Evolutionary conservation across 2,888 invertebrate genomes (phyloP), one percentile per base, ranked within the genome.

Genomic region (Agrilus mali): DNA sequence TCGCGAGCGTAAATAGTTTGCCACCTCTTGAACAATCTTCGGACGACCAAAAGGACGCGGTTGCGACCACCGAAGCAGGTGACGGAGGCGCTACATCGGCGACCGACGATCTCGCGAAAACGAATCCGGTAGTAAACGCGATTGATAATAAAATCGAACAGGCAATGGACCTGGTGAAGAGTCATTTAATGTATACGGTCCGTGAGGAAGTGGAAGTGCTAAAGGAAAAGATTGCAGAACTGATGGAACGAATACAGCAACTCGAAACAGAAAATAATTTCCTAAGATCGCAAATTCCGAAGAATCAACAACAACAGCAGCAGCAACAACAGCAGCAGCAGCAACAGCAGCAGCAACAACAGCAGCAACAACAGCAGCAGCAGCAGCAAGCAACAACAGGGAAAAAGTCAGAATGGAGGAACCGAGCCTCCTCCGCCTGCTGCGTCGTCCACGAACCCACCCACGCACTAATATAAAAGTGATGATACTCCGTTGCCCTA

Each of bases 101-200:
- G 45, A 41, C 56, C 5, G 61, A 62, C 32, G 61, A 62, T 47
- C 57, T 58, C 4, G 54, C 57, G 7, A 62, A 61, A 48, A 61
- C 60, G 7, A 65, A 65, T 50, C 65, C 65, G 2, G 64, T 65
- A 47, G 74, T 75, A 40, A 76, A 75, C 55, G 83, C 83, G 40
- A 83, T 84, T 55, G 83, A 84, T 67, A 83, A 83, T 67, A 84
- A 84, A 68, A 84, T 84, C 55, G 84, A 83, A 60, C 82, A 84
- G 66, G 82, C 83, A 36, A 83, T 84, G 84, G 78, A 84, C 65
- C 68, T 85, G 60, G 83, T 84, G 34, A 84, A 84, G 64, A 80
- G 80, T 58, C 84, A 84, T 66, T 66, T 85, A 58, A 84, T 83
- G 79, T 82, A 80, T 59, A 83, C 83, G 5, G 83, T 85, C 31